Base-by-base conservation (phyloP, 2,888 invertebrate species). In the Tinea trinotella region DNA sequence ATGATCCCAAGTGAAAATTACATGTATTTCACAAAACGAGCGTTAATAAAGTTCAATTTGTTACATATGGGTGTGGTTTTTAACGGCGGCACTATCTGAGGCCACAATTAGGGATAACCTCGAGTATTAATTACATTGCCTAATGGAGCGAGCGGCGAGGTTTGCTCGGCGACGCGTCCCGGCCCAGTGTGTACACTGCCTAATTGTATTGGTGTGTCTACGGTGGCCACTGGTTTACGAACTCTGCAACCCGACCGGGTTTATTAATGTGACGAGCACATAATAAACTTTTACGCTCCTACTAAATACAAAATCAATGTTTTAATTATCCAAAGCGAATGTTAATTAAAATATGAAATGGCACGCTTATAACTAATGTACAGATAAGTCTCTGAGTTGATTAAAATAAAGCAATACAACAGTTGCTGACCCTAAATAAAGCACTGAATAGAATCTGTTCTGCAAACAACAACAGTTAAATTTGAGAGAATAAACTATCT, bases 61-160 rank as follows among this genome's bases (percentile, higher is more conserved):
- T 50, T 50, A 50, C 24, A 24, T 50, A 62, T 64, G 72, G 78
- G 77, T 64, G 79, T 67, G 77, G 76, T 74, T 71, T 76, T 74
- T 68, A 67, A 64, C 62, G 66, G 67, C 57, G 68, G 67, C 71
- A 73, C 72, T 75, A 72, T 74, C 70, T 68, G 70, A 73, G 67
- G 64, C 70, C 70, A 74, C 79, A 81, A 80, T 82, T 79, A 79
- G 72, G 74, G 75, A 72, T 70, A 74, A 74, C 76, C 75, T 69
- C 69, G 68, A 70, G 76, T 82, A 82, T 83, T 83, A 76, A 83
- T 83, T 84, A 83, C 83, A 79, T 72, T 74, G 78, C 73, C 78
- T 82, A 83, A 84, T 83, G 78, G 81, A 74, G 69, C 73, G 67
- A 64, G 63, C 70, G 50, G 35, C 20, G 67, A 64, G 66, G 74